Conservation (phyloP, 2,888 invertebrate species). For the Thumatha senex region DNA sequence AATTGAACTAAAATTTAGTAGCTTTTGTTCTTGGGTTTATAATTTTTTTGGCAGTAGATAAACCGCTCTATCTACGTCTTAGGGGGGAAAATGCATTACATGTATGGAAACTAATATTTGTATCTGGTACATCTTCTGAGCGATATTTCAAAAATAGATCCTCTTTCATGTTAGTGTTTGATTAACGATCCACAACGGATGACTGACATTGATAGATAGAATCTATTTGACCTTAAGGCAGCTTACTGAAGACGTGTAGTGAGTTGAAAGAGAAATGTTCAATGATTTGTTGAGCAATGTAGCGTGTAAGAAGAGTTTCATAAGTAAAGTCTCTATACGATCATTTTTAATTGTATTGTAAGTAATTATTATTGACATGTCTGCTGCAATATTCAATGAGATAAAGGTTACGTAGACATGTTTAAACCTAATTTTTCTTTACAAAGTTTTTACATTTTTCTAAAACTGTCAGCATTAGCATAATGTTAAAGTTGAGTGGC, state of each 20-base stretch:
- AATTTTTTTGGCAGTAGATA: neutral
- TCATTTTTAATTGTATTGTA: no score
- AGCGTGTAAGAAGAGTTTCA: neutral
- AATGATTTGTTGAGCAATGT: neutral
- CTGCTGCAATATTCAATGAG: no score
- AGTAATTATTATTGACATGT: no score
- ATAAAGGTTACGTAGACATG: no score
- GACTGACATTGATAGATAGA: neutral
- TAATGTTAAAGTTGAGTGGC: no score
- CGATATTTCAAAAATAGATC: neutral
- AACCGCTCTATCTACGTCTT: no score
- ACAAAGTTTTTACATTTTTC: no score
- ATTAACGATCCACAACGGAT: neutral
- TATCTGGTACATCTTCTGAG: neutral
- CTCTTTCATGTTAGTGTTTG: neutral
- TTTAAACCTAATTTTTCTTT: no score
- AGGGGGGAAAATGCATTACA: neutral
- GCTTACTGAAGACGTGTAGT: neutral
- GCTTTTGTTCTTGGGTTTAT: no score
- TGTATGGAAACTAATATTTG: neutral
- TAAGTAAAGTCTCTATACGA: neutral
- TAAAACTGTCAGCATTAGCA: no score
- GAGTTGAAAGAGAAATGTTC: neutral
- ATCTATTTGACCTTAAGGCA: neutral
- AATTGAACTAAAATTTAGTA: no score